phyloP scores from a whole-genome alignment of 2,113 vertebrate genomes.

The Grus americana region DNA sequence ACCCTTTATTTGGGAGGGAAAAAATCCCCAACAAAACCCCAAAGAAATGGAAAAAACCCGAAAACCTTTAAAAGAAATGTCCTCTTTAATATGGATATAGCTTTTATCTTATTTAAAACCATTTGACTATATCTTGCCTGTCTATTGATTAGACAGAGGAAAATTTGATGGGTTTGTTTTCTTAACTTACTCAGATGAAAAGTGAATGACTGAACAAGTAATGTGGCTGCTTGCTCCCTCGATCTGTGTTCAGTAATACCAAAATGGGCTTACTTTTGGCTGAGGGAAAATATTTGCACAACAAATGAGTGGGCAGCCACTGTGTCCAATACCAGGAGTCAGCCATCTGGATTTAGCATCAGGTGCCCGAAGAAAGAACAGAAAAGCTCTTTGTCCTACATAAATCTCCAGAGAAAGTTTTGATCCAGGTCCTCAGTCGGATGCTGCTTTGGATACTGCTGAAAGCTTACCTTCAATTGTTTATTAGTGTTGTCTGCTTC shows the following conservation, averaged over 20 bases:
- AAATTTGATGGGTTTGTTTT: neutral
- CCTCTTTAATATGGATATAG: neutral
- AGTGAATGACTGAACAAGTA: neutral
- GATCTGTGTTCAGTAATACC: neutral
- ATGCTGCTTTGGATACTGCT: constrained; percentile 6
- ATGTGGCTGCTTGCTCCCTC: neutral
- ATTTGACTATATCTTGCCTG: neutral
- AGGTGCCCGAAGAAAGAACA: neutral
- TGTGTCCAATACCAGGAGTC: neutral
- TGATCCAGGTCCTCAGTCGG: neutral
- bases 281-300: constrained; percentile 22
- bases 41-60: neutral
- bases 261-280: neutral
- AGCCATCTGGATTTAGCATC: constrained; percentile 41
- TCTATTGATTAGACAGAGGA: neutral
- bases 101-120: neutral
- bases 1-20: neutral
- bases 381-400: constrained; percentile 23
- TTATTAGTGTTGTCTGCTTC: neutral
- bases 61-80: neutral
- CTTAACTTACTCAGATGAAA: neutral
- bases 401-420: constrained; percentile 17
- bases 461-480: neutral
- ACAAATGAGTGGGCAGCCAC: neutral
- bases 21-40: neutral